phyloP scores from a whole-genome alignment of 30 jellyfish, hydroid and myxozoan genomes.

The Haliclystus octoradiatus region DNA sequence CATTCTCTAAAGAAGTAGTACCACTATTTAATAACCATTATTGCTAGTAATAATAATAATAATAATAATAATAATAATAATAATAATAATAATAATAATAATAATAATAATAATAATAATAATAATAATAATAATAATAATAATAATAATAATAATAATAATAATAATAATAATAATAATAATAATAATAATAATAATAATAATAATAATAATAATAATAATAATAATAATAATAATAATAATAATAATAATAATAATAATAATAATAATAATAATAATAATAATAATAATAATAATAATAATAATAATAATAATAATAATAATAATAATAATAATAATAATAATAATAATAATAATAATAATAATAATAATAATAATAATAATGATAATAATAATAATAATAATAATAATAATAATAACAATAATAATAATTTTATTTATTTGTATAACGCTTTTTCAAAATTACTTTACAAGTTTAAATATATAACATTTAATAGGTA shows the following conservation, averaged over 20 bases:
- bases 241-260: background rate
- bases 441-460: too few relatives aligned
- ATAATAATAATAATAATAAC: background rate
- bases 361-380: background rate
- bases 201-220: background rate
- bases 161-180: background rate
- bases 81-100: background rate
- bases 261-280: background rate
- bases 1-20: too few relatives aligned
- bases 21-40: too few relatives aligned
- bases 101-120: background rate
- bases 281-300: background rate
- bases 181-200: background rate
- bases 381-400: conserved; percentile 1
- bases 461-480: too few relatives aligned
- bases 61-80: background rate
- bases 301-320: background rate
- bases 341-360: background rate
- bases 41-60: conserved; percentile 1
- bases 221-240: background rate
- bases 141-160: background rate
- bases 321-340: background rate
- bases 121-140: background rate
- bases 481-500: too few relatives aligned
- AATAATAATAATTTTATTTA: too few relatives aligned